Percentiles rank a stretch among this genome's conserved stretches.
phyloP scores from a whole-genome alignment of 1,140 invertebrate species.

The Phymorhynchus buccinoides region DNA sequence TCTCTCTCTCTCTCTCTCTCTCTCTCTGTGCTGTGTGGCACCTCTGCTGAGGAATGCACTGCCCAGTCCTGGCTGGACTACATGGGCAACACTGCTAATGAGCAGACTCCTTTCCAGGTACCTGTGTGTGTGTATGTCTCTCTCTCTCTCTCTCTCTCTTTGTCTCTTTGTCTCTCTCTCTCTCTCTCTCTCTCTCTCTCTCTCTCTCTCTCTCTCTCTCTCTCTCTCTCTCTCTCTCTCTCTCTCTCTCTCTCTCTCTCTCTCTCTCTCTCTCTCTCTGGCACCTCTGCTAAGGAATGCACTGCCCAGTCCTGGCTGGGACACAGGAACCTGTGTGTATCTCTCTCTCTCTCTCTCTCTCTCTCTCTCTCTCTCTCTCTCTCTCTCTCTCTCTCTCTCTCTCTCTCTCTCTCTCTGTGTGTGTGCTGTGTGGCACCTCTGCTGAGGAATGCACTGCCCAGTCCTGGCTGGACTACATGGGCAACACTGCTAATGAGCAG shows the following conservation, averaged over 20 bases:
- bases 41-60: constrained; percentile 59
- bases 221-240: too few species aligned
- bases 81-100: constrained; percentile 81
- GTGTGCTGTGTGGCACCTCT: constrained; percentile 61
- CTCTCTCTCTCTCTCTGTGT: too few species aligned
- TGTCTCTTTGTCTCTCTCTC: too few species aligned
- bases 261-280: too few species aligned
- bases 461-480: constrained; percentile 79
- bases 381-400: too few species aligned
- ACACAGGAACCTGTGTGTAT: constrained; percentile 71
- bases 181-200: too few species aligned
- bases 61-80: constrained; percentile 72
- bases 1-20: too few species aligned
- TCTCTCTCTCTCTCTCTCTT: too few species aligned
- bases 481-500: constrained; percentile 77
- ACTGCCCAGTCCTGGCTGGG: constrained; percentile 65
- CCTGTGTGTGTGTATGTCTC: constrained; percentile 1
- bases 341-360: too few species aligned
- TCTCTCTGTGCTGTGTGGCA: constrained; percentile 90
- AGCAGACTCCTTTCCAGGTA: constrained; percentile 82
- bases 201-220: too few species aligned
- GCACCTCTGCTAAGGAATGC: constrained; percentile 69
- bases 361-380: too few species aligned
- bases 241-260: too few species aligned
- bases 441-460: constrained; percentile 61